Conservation (phyloP, 2,797 vertebrate genomes). For the Peromyscus aztecus region DNA sequence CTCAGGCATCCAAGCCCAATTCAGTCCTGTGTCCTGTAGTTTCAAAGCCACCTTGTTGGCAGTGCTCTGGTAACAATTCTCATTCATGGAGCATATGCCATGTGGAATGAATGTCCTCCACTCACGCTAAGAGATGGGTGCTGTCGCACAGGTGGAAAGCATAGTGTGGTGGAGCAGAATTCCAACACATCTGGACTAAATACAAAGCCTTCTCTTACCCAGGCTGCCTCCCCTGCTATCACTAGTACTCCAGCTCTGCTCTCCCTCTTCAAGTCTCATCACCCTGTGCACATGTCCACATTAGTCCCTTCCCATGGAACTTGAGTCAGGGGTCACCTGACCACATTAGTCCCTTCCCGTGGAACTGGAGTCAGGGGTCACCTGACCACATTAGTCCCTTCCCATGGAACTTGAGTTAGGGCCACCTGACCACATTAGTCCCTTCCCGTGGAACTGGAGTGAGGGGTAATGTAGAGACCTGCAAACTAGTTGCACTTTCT, state of each 20-base stretch:
- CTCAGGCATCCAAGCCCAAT: neutral
- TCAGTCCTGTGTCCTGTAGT: neutral
- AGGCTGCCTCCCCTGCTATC: neutral
- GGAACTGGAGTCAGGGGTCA: too few species aligned
- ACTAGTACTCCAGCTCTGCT: neutral
- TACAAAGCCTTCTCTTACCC: neutral
- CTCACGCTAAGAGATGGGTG: neutral
- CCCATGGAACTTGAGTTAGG: fast-evolving
- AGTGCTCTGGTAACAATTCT: neutral
- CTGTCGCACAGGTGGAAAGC: neutral
- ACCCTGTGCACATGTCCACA: neutral
- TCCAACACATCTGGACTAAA: neutral
- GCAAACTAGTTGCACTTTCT: neutral
- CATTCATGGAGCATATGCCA: neutral
- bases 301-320: neutral
- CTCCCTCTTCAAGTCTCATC: neutral
- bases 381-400: neutral
- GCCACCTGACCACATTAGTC: neutral
- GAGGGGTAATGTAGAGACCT: neutral
- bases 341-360: neutral
- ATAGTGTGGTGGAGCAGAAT: neutral
- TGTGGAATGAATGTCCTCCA: neutral
- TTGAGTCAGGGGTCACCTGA: too few species aligned
- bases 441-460: neutral
- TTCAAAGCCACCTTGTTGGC: neutral